phyloP scores from a whole-genome alignment of 2,888 invertebrate genomes.

The Oscheius sp. region DNA sequence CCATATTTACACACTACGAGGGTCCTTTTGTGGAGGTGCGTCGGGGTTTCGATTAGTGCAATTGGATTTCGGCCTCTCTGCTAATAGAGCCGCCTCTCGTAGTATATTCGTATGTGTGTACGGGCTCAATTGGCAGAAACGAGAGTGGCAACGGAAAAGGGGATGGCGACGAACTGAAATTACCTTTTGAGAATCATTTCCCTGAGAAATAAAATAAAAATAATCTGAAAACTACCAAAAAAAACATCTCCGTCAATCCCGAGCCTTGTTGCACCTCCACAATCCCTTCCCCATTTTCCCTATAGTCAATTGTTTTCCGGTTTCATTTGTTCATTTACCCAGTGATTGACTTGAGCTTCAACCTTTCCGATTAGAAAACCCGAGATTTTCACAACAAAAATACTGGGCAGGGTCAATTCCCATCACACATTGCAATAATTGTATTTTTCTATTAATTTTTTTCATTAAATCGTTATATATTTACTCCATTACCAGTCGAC shows the following conservation, averaged over 20 bases:
- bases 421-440: background rate
- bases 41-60: constrained; percentile 35
- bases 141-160: background rate
- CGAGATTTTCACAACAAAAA: background rate
- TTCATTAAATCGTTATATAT: no score
- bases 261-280: no score
- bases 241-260: no score
- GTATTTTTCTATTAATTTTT: background rate
- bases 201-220: no score
- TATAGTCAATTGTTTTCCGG: background rate
- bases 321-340: background rate
- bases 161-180: background rate
- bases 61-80: constrained; percentile 29
- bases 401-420: background rate
- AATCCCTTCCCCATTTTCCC: no score
- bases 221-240: no score
- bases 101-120: constrained; percentile 1
- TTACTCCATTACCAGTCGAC: no score
- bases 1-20: constrained; percentile 17
- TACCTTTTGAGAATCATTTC: background rate
- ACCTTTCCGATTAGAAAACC: no score
- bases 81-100: constrained; percentile 29
- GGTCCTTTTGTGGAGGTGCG: constrained; percentile 33
- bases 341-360: constrained; percentile 22
- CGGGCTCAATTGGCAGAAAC: background rate